Percentiles rank a stretch among this genome's conserved stretches.
These are phyloP conservation scores for Cephus runcator DNA, from an alignment of 2,888 invertebrate species.

Conservation along the genomic window DNA sequence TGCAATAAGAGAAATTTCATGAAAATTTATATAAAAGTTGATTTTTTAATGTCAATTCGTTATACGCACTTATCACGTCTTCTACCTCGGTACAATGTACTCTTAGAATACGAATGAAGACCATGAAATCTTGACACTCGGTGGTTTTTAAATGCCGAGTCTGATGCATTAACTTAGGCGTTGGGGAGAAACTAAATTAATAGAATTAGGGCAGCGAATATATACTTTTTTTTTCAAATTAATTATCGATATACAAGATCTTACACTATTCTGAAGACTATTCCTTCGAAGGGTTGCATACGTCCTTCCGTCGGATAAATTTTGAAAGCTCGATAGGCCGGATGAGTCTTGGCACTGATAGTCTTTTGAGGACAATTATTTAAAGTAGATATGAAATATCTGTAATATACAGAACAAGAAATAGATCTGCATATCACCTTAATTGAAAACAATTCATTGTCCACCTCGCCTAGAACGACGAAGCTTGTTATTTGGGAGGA, in stretches of 20 bases:
- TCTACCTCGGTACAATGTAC: conserved; percentile 39
- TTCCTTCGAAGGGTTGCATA: conserved; percentile 52
- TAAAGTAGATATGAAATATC: not conserved
- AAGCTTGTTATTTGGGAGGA: conserved; percentile 63
- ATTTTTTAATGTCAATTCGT: not conserved
- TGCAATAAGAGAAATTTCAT: not conserved
- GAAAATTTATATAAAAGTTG: not conserved
- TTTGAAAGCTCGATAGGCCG: conserved; percentile 42
- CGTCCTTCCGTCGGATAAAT: conserved; percentile 51
- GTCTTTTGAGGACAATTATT: conserved; percentile 19
- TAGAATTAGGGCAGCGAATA: not conserved
- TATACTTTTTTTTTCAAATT: not conserved
- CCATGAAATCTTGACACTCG: conserved; percentile 34
- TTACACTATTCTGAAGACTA: conserved; percentile 51
- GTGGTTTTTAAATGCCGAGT: not conserved
- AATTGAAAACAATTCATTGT: conserved; percentile 49
- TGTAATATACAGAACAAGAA: not conserved
- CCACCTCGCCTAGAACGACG: conserved; percentile 58
- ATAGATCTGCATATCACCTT: conserved; percentile 31
- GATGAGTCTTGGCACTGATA: conserved; percentile 33
- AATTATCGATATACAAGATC: conserved; percentile 3
- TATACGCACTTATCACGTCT: conserved; percentile 29
- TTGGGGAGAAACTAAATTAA: conserved; percentile 40
- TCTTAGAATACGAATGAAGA: conserved; percentile 40
- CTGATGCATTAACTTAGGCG: conserved; percentile 8